Percentiles rank a stretch among this genome's conserved stretches.
Evolutionary conservation across 2,888 invertebrate genomes (phyloP).

Genomic region (Chesias legatella): DNA sequence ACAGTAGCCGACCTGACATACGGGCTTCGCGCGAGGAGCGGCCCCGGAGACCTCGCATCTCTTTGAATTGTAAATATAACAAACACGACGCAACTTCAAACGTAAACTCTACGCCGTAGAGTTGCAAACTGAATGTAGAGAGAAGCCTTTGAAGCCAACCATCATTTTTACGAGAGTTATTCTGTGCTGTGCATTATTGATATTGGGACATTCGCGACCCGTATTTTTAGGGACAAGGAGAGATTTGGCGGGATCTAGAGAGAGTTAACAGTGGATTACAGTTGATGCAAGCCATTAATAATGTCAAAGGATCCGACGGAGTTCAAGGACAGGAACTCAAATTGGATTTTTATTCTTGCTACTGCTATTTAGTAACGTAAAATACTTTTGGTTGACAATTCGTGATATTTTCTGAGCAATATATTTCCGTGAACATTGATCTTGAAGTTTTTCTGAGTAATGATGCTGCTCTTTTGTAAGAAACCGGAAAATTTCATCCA

Average conservation of each 20-base stretch:
- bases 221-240: slow-evolving; percentile 29
- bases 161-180: slow-evolving; percentile 38
- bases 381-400: too few species aligned
- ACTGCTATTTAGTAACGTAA: too few species aligned
- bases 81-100: slow-evolving; percentile 1
- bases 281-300: slow-evolving; percentile 17
- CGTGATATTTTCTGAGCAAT: too few species aligned
- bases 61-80: slow-evolving; percentile 34
- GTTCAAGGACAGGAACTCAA: background rate
- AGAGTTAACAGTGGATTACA: slow-evolving; percentile 1
- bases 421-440: too few species aligned
- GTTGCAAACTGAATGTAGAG: slow-evolving; percentile 15
- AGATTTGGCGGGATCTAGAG: slow-evolving; percentile 17
- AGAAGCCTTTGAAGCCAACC: slow-evolving; percentile 27
- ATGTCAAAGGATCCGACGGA: slow-evolving; percentile 13
- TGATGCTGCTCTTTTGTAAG: too few species aligned
- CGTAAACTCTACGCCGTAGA: slow-evolving; percentile 13
- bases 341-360: background rate
- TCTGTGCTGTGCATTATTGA: slow-evolving; percentile 42
- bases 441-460: too few species aligned
- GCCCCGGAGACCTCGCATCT: slow-evolving; percentile 33
- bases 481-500: too few species aligned
- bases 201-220: slow-evolving; percentile 36
- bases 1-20: too few species aligned
- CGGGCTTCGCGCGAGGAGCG: slow-evolving; percentile 21